Conservation (phyloP, 2,797 vertebrate genomes). For the Lutjanus argentimaculatus region DNA sequence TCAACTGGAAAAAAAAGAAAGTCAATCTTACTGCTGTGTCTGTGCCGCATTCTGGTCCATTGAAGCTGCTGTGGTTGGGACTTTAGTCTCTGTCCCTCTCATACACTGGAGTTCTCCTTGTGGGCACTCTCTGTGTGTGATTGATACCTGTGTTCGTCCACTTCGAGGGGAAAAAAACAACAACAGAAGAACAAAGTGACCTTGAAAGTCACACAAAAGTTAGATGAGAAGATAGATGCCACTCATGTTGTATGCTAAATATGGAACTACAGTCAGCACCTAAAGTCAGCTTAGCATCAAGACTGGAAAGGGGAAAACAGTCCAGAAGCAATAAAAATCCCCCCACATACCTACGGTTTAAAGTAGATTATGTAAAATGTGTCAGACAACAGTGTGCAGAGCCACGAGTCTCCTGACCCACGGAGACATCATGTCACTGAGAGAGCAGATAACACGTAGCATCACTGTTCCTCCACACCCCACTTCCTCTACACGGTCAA, state of each 20-base stretch:
- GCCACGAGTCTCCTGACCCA: too few relatives aligned
- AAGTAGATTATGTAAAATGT: too few relatives aligned
- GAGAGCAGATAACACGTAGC: too few relatives aligned
- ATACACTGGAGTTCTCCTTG: background rate
- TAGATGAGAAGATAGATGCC: background rate
- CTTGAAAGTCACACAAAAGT: background rate
- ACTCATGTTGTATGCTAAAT: background rate
- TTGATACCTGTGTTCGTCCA: background rate
- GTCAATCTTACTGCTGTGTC: background rate
- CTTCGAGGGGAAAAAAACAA: background rate
- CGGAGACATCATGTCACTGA: too few relatives aligned
- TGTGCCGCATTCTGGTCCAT: slow-evolving; percentile 10
- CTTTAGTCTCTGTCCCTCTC: background rate
- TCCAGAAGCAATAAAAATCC: too few relatives aligned
- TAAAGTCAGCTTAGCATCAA: background rate
- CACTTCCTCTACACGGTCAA: too few relatives aligned
- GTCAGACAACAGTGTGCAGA: too few relatives aligned
- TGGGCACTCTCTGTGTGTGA: background rate
- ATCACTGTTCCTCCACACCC: too few relatives aligned
- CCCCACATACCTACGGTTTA: too few relatives aligned
- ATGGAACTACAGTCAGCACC: background rate
- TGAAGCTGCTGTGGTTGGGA: background rate
- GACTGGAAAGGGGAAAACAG: background rate
- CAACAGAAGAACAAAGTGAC: background rate
- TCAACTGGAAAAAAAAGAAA: background rate